Conservation (phyloP, 2,888 invertebrate species). For the Phortica okadai region DNA sequence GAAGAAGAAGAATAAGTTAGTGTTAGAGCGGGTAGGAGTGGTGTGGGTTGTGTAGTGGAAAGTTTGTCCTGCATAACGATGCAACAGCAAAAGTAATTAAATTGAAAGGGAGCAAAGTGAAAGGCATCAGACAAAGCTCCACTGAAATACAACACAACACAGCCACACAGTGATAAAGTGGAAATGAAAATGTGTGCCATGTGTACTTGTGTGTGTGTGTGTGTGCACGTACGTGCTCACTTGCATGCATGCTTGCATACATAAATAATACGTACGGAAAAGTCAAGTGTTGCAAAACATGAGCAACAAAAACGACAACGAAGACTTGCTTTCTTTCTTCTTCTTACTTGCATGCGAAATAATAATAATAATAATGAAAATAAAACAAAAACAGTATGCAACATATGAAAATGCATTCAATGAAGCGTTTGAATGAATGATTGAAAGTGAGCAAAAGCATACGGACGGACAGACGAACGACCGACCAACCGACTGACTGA, state of each 20-base stretch:
- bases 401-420: conserved; percentile 22
- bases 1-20: not conserved
- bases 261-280: conserved; percentile 44
- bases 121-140: not conserved
- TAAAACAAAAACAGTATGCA: conserved; percentile 12
- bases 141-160: not conserved
- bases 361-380: conserved; percentile 6
- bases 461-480: not conserved
- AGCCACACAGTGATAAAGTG: conserved; percentile 38
- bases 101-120: conserved; percentile 50
- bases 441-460: not conserved
- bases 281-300: conserved; percentile 59
- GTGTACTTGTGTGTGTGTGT: conserved; percentile 5
- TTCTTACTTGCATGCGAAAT: not conserved
- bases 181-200: conserved; percentile 37
- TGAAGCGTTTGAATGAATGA: conserved; percentile 6
- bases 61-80: conserved; percentile 53
- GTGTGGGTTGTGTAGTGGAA: conserved; percentile 34
- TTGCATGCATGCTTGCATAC: not conserved
- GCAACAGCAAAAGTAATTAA: conserved; percentile 60
- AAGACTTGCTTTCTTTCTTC: not conserved
- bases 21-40: not conserved
- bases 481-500: too few relatives aligned
- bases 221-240: conserved; percentile 41
- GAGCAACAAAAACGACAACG: conserved; percentile 45